A percentile compares a stretch with the other conserved stretches of the same genome.
Evolutionary conservation across 2,113 vertebrate genomes (phyloP).

Genomic region (Oreochromis spilurus): DNA sequence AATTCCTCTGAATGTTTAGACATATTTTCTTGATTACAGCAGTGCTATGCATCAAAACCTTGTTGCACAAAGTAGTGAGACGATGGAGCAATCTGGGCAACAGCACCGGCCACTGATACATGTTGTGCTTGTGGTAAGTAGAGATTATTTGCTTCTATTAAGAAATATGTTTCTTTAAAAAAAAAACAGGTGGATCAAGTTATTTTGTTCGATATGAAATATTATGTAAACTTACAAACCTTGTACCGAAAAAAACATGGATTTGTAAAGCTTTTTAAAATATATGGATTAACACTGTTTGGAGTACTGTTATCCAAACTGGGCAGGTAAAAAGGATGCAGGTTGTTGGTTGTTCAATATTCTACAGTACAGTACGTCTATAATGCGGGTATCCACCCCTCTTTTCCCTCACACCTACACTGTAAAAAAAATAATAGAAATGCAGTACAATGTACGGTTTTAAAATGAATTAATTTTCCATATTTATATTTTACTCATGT

Average conservation of each 20-base stretch:
- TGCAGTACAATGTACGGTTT: background rate
- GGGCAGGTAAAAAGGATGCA: constrained; percentile 4
- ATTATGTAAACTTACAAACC: constrained; percentile 17
- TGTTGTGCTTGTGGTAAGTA: background rate
- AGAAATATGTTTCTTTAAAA: background rate
- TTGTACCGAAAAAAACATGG: background rate
- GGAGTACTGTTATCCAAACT: background rate
- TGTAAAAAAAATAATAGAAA: background rate
- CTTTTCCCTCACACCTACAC: background rate
- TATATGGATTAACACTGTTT: background rate
- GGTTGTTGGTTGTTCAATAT: constrained; percentile 12
- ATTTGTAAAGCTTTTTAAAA: background rate
- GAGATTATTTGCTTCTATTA: background rate
- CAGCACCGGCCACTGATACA: background rate
- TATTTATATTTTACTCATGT: background rate
- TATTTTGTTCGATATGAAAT: background rate
- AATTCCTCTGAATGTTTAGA: background rate
- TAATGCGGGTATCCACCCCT: constrained; percentile 7
- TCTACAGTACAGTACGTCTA: constrained; percentile 10
- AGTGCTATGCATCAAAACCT: background rate
- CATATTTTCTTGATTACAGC: background rate
- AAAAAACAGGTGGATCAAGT: background rate
- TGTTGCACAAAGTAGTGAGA: background rate
- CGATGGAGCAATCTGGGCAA: background rate
- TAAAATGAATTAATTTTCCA: background rate